These are phyloP conservation scores for Meliscaeva auricollis DNA, from an alignment of 2,888 invertebrate species.

Conservation along the genomic window DNA sequence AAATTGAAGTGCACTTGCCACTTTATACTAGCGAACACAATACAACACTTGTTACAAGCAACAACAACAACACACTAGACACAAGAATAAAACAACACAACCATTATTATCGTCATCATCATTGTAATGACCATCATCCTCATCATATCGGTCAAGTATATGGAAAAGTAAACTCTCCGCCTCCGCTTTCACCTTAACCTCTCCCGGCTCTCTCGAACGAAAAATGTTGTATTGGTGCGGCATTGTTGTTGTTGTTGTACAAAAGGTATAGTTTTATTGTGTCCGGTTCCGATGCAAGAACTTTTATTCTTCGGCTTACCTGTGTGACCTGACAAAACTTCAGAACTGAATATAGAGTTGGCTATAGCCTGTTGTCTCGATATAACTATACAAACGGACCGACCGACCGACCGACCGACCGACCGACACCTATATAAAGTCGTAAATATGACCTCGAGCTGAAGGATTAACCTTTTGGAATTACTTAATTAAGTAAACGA, in stretches of 20 bases:
- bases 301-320: conserved; percentile 69
- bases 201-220: background rate
- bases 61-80: conserved; percentile 19
- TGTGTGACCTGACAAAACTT: conserved; percentile 45
- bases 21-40: conserved; percentile 38
- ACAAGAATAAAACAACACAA: conserved; percentile 53
- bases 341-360: conserved; percentile 1
- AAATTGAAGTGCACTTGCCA: conserved; percentile 71
- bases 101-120: conserved; percentile 69
- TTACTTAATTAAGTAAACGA: conserved; percentile 75
- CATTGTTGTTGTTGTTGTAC: conserved; percentile 41
- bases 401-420: too few relatives aligned
- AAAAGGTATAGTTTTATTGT: background rate
- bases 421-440: conserved; percentile 3
- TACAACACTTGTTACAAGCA: conserved; percentile 62
- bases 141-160: conserved; percentile 71
- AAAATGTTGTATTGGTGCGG: conserved; percentile 40
- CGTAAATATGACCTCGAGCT: conserved; percentile 74
- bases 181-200: conserved; percentile 2
- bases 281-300: conserved; percentile 63
- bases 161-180: conserved; percentile 68
- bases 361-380: conserved; percentile 35
- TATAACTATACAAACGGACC: background rate
- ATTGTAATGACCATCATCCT: conserved; percentile 64
- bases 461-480: conserved; percentile 75